These are phyloP conservation scores for Colossoma macropomum DNA, from an alignment of 2,113 vertebrate species.

Conservation along the genomic window DNA sequence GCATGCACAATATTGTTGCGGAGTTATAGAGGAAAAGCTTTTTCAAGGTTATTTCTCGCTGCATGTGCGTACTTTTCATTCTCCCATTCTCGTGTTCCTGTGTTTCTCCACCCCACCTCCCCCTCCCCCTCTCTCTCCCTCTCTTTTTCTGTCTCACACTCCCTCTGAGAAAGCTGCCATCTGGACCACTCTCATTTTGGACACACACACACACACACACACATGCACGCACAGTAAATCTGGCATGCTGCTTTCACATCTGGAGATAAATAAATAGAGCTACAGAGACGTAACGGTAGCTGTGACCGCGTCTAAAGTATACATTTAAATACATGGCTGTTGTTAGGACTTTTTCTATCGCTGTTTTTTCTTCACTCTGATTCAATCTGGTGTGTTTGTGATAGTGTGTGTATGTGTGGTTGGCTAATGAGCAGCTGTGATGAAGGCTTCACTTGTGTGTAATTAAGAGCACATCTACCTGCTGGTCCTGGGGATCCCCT, in stretches of 20 bases:
- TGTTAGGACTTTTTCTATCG: neutral
- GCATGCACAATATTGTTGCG: neutral
- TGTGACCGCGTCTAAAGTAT: conserved; percentile 23
- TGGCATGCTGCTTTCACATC: conserved; percentile 41
- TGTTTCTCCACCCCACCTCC: neutral
- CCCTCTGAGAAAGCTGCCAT: conserved; percentile 47
- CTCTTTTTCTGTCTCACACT: conserved; percentile 23
- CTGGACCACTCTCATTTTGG: conserved; percentile 48
- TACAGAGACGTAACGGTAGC: conserved; percentile 5
- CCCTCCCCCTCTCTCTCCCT: neutral
- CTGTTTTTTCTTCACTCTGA: neutral
- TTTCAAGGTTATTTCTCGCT: conserved; percentile 21
- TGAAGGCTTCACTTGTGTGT: conserved; percentile 15
- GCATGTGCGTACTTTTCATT: conserved; percentile 24
- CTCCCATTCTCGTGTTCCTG: neutral
- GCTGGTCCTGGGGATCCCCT: conserved; percentile 11
- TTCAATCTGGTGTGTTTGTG: neutral
- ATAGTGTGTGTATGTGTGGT: conserved; percentile 36
- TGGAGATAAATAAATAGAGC: conserved; percentile 37
- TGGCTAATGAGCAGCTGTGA: conserved; percentile 27
- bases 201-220: conserved; percentile 36
- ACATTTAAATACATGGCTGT: neutral
- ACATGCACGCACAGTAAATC: conserved; percentile 37
- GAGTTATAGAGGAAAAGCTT: neutral
- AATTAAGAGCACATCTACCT: conserved; percentile 32